phyloP scores from a whole-genome alignment of 1,140 invertebrate genomes.

The Argopecten irradians region DNA sequence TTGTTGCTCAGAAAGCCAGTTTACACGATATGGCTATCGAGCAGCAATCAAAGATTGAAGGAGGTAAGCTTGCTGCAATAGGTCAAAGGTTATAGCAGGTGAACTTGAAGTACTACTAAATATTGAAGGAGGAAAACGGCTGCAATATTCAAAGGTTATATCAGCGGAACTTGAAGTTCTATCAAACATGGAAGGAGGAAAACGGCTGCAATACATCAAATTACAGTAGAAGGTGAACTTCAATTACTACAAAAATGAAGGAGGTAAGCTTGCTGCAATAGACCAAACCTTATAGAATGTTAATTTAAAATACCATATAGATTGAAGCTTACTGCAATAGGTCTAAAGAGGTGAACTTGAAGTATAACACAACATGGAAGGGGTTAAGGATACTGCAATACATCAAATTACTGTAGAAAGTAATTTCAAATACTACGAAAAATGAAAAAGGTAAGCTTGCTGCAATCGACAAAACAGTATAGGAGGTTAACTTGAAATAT shows the following conservation, averaged over 20 bases:
- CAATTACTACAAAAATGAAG: neutral
- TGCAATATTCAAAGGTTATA: neutral
- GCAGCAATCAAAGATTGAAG: slow-evolving; percentile 64
- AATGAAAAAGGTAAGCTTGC: neutral
- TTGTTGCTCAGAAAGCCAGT: slow-evolving; percentile 66
- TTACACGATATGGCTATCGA: slow-evolving; percentile 56
- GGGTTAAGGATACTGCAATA: neutral
- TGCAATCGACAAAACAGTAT: neutral
- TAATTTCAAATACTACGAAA: too few species aligned
- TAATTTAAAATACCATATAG: too few species aligned
- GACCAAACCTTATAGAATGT: neutral
- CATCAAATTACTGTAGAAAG: too few species aligned
- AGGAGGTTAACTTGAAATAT: too few species aligned
- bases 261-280: neutral
- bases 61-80: slow-evolving; percentile 49
- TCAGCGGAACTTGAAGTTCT: too few species aligned
- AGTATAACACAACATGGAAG: neutral
- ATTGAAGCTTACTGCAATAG: neutral
- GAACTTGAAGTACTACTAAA: too few species aligned
- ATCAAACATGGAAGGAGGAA: neutral
- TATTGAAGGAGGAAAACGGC: neutral
- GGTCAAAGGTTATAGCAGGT: too few species aligned
- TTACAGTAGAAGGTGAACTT: too few species aligned
- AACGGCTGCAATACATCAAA: neutral
- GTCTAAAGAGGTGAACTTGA: too few species aligned